A percentile compares a stretch with the other conserved stretches of the same genome.
phyloP scores from a whole-genome alignment of 1,140 invertebrate species.

The Drosophila pseudoananassae region DNA sequence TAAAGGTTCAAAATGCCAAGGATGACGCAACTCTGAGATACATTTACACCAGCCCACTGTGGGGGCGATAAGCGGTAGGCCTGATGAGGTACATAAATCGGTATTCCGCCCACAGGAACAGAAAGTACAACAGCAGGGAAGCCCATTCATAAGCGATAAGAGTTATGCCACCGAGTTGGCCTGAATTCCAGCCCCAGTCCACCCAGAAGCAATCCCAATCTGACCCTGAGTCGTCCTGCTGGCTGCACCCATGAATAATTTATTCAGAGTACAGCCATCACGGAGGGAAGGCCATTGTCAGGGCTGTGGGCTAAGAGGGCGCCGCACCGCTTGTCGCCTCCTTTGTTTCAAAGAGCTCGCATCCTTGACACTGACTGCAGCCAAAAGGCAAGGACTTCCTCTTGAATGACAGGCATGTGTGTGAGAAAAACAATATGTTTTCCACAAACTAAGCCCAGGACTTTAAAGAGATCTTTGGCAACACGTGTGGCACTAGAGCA shows the following conservation, averaged over 20 bases:
- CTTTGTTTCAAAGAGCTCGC: slow-evolving; percentile 57
- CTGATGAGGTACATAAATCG: slow-evolving; percentile 15
- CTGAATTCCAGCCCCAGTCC: slow-evolving; percentile 16
- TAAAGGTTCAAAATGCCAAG: slow-evolving; percentile 53
- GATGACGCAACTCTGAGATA: slow-evolving; percentile 68
- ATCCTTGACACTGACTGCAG: slow-evolving; percentile 76
- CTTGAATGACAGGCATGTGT: slow-evolving; percentile 18
- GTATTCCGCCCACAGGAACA: neutral
- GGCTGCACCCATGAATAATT: slow-evolving; percentile 63
- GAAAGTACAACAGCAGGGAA: slow-evolving; percentile 17
- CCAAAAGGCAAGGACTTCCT: slow-evolving; percentile 29
- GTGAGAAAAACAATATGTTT: slow-evolving; percentile 8
- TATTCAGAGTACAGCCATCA: slow-evolving; percentile 30
- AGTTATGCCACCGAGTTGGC: slow-evolving; percentile 30
- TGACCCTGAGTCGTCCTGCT: slow-evolving; percentile 25
- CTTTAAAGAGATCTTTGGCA: neutral
- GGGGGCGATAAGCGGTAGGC: slow-evolving; percentile 12
- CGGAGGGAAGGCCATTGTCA: slow-evolving; percentile 37
- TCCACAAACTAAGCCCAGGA: neutral
- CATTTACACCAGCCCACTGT: slow-evolving; percentile 55
- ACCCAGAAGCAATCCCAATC: neutral
- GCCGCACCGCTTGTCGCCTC: slow-evolving; percentile 39
- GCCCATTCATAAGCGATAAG: slow-evolving; percentile 34
- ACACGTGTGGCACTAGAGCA: slow-evolving; percentile 12
- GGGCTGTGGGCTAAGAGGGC: slow-evolving; percentile 59